Percentiles rank a stretch among this genome's conserved stretches.
Evolutionary conservation across 2,888 invertebrate species (phyloP).

Genomic region (Tipula unca): DNA sequence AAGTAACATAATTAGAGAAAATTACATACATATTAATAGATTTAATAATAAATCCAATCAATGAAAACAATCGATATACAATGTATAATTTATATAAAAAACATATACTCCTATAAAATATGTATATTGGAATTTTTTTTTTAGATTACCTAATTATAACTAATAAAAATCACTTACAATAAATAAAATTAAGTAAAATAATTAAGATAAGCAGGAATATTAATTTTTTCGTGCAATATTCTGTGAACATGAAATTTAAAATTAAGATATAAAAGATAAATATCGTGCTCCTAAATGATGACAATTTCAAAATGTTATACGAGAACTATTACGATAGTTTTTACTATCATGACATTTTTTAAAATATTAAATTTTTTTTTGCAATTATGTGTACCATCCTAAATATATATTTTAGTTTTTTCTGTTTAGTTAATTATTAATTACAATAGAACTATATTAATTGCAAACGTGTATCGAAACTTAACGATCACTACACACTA

Average conservation of each 20-base stretch:
- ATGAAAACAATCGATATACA: not conserved
- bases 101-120: not conserved
- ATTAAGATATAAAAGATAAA: not conserved
- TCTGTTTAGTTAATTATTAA: not conserved
- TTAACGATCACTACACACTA: not conserved
- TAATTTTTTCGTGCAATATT: not conserved
- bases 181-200: not conserved
- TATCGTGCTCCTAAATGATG: not conserved
- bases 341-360: not conserved
- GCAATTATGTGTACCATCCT: not conserved
- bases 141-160: not conserved
- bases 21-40: not conserved
- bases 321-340: not conserved
- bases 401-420: not conserved
- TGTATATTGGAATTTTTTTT: not conserved
- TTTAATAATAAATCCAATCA: not conserved
- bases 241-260: not conserved
- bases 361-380: not conserved
- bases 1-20: not conserved
- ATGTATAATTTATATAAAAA: not conserved
- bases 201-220: not conserved
- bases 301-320: not conserved
- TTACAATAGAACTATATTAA: not conserved
- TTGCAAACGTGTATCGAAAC: not conserved
- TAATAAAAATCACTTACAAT: not conserved